A percentile compares a stretch with the other conserved stretches of the same genome.
Evolutionary conservation across 2,113 vertebrate genomes (phyloP).

Genomic region (Rhinolophus ferrumequinum): DNA sequence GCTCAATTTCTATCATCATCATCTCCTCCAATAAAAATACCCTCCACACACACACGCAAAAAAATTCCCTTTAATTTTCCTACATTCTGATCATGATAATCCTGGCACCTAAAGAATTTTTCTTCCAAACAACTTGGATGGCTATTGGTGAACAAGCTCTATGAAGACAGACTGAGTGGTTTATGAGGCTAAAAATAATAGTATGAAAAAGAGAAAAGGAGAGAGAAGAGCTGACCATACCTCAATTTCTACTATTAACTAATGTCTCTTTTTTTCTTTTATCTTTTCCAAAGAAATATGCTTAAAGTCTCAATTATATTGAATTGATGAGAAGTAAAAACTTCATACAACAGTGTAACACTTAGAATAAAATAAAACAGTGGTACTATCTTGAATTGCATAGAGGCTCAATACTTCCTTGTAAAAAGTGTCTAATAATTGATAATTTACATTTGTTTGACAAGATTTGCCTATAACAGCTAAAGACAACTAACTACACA

Average conservation of each 20-base stretch:
- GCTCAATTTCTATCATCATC: background rate
- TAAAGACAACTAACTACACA: background rate
- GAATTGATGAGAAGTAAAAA: background rate
- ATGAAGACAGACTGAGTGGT: background rate
- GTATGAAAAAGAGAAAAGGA: background rate
- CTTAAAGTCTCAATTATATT: background rate
- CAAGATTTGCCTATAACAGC: background rate
- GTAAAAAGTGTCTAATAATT: background rate
- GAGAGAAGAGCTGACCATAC: background rate
- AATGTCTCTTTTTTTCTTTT: background rate
- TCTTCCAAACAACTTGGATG: background rate
- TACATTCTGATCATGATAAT: background rate
- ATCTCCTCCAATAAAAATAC: slow-evolving; percentile 5
- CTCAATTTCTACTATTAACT: background rate
- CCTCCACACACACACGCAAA: background rate
- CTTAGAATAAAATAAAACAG: background rate
- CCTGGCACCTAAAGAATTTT: background rate
- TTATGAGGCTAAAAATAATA: background rate
- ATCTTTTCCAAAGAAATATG: background rate
- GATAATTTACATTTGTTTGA: background rate
- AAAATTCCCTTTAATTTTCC: background rate
- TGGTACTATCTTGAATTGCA: background rate
- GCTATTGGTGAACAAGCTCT: background rate
- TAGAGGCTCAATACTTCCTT: background rate
- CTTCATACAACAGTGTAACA: background rate